phyloP scores from a whole-genome alignment of 2,797 vertebrate species.

The Rhabdomys pumilio region DNA sequence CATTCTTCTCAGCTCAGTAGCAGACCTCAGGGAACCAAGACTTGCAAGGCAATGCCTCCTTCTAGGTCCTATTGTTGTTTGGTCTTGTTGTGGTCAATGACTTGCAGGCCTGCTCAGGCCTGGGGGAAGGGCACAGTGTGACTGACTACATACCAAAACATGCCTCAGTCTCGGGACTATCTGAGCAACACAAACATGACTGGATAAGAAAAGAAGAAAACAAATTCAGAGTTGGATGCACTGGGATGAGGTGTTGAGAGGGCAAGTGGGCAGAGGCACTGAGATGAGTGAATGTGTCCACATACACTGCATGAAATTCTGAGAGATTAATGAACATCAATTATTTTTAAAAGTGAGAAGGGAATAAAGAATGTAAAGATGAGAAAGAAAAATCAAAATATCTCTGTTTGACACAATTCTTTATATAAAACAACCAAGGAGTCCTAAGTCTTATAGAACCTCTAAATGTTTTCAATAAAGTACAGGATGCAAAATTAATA shows the following conservation, averaged over 20 bases:
- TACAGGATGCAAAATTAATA: neutral
- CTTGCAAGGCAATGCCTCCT: too few relatives aligned
- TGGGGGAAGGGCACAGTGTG: neutral
- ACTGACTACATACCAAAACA: neutral
- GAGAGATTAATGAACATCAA: neutral
- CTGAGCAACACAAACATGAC: neutral
- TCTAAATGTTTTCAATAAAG: neutral
- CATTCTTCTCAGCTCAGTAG: too few relatives aligned
- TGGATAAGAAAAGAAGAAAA: neutral
- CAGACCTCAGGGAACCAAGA: too few relatives aligned
- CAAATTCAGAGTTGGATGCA: neutral
- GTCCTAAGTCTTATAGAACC: neutral
- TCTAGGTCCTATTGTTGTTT: too few relatives aligned
- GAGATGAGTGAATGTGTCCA: neutral
- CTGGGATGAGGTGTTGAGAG: neutral
- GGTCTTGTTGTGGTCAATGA: too few relatives aligned
- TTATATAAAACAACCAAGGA: neutral
- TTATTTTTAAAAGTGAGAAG: neutral
- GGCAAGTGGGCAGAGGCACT: neutral
- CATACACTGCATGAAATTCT: neutral
- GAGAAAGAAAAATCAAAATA: neutral
- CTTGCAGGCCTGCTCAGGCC: too few relatives aligned
- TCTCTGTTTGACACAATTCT: neutral
- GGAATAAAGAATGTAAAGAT: neutral
- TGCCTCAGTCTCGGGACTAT: neutral